Conservation (phyloP, 2,797 vertebrate species). For the Rousettus madagascariensis region DNA sequence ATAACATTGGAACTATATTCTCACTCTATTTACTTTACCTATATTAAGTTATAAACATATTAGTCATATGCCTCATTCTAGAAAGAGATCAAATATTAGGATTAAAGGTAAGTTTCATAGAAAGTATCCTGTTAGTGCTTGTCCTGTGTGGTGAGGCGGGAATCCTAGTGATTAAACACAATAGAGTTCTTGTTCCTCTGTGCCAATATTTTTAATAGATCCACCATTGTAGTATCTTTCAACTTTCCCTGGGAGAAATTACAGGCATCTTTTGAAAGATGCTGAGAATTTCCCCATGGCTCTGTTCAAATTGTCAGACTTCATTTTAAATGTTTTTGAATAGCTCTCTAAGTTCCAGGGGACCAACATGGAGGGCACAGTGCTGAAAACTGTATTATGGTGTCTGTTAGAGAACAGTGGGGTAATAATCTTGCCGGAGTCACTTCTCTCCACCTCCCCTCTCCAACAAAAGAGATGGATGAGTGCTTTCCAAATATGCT, state of each 20-base stretch:
- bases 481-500: not conserved
- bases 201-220: slow-evolving; percentile 82
- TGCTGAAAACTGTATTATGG: slow-evolving; percentile 38
- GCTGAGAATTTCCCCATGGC: slow-evolving; percentile 74
- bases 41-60: not conserved
- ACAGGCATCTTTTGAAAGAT: slow-evolving; percentile 67
- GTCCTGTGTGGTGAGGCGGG: slow-evolving; percentile 68
- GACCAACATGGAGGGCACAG: slow-evolving; percentile 60
- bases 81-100: slow-evolving; percentile 77
- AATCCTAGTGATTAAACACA: slow-evolving; percentile 78
- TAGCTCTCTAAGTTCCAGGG: slow-evolving; percentile 65
- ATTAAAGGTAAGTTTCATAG: slow-evolving; percentile 76
- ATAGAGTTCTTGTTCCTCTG: slow-evolving; percentile 76
- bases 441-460: slow-evolving; percentile 47
- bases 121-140: slow-evolving; percentile 79
- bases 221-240: slow-evolving; percentile 75
- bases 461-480: not conserved
- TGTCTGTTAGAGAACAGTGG: slow-evolving; percentile 61
- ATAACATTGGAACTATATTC: not conserved
- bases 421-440: slow-evolving; percentile 30
- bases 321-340: slow-evolving; percentile 60
- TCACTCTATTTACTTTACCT: not conserved
- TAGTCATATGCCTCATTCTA: slow-evolving; percentile 63
- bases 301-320: slow-evolving; percentile 70
- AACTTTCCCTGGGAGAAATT: slow-evolving; percentile 77